phyloP scores from a whole-genome alignment of 2,888 invertebrate species.

The Drosophila diplacantha region DNA sequence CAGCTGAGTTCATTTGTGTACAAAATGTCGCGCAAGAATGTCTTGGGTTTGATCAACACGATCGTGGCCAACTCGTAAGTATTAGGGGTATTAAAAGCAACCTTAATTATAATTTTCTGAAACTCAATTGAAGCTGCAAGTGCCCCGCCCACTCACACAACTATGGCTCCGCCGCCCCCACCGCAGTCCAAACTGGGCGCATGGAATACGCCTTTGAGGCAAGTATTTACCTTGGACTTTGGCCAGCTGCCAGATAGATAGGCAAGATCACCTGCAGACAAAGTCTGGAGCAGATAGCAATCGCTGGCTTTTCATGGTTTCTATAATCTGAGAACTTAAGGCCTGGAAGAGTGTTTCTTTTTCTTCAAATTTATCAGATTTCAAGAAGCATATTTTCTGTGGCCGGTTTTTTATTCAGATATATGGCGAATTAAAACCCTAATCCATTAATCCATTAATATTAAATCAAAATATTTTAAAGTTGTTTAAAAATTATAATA shows the following conservation, averaged over 20 bases:
- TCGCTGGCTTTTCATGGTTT: not conserved
- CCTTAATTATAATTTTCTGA: not conserved
- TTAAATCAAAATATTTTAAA: no score
- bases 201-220: conserved; percentile 90
- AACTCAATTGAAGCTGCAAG: conserved; percentile 80
- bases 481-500: no score
- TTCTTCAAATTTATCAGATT: no score
- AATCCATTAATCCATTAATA: no score
- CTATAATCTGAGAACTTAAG: no score
- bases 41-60: conserved; percentile 82
- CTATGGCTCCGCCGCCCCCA: conserved; percentile 74
- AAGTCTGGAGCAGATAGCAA: conserved; percentile 49
- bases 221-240: conserved; percentile 47
- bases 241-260: conserved; percentile 4
- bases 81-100: not conserved
- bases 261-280: conserved; percentile 31
- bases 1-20: conserved; percentile 36
- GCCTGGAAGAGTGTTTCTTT: not conserved
- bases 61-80: conserved; percentile 82
- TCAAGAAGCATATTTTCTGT: no score
- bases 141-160: conserved; percentile 86
- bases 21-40: conserved; percentile 78
- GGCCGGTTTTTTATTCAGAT: no score
- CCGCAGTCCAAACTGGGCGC: conserved; percentile 77
- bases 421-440: no score